Conservation (phyloP, 2,797 vertebrate genomes). For the Carduelis carduelis region DNA sequence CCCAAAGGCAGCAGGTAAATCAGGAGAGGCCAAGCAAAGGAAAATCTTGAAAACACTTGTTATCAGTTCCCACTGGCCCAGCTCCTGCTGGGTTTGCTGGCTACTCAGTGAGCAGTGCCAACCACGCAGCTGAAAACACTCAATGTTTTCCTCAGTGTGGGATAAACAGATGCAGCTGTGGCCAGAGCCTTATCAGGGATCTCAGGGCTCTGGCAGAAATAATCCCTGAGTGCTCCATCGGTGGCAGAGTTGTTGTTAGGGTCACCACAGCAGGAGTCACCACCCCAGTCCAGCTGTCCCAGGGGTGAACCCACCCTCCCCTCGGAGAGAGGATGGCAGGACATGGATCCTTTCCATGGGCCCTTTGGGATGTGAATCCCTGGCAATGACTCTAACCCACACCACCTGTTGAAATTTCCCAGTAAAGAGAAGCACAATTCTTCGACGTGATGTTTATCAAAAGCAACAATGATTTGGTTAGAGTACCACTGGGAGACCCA, state of each 20-base stretch:
- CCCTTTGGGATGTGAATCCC: not conserved
- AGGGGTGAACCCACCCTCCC: accelerated
- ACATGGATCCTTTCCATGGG: accelerated
- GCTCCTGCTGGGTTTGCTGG: not conserved
- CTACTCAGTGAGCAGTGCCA: accelerated
- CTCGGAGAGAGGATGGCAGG: accelerated
- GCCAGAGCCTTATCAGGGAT: not conserved
- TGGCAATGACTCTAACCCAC: not conserved
- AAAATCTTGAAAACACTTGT: not conserved
- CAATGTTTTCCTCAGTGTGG: not conserved
- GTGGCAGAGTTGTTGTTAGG: not conserved
- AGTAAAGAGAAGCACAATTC: not conserved
- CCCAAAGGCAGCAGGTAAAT: not conserved
- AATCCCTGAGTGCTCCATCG: accelerated
- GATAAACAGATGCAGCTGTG: not conserved
- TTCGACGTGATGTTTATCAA: not conserved
- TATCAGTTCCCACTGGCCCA: not conserved
- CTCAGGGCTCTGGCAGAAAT: accelerated
- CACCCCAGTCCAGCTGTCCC: accelerated
- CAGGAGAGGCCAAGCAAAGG: not conserved
- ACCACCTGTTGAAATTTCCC: not conserved
- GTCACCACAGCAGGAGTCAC: too few species aligned
- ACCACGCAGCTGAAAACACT: accelerated
- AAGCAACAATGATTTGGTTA: not conserved
- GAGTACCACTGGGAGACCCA: too few species aligned